Evolutionary conservation across 2,888 invertebrate species (phyloP).

Genomic region (Shargacucullia verbasci): DNA sequence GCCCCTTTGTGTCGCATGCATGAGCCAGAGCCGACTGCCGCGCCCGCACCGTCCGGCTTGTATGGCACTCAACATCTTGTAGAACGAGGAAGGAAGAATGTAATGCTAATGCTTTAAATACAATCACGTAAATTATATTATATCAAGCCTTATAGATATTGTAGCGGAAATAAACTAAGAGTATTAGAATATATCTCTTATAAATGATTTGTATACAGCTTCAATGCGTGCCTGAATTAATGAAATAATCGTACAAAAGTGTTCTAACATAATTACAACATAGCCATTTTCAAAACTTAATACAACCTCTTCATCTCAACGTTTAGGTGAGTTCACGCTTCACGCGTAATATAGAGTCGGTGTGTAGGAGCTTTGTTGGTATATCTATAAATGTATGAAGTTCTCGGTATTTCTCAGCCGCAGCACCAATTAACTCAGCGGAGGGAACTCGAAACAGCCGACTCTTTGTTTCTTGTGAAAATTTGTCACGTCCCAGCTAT

Average conservation of each 20-base stretch:
- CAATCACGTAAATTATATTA: constrained; percentile 36
- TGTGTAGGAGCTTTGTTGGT: constrained; percentile 57
- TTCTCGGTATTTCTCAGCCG: constrained; percentile 69
- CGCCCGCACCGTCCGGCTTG: constrained; percentile 22
- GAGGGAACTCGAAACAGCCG: constrained; percentile 68
- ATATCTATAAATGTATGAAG: constrained; percentile 56
- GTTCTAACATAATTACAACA: constrained; percentile 4
- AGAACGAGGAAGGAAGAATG: constrained; percentile 57
- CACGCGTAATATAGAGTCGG: constrained; percentile 29
- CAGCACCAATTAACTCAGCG: constrained; percentile 74
- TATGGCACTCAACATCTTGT: constrained; percentile 39
- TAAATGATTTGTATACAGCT: constrained; percentile 10
- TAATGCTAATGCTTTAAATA: constrained; percentile 41
- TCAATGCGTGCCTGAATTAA: no score
- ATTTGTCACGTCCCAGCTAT: constrained; percentile 80
- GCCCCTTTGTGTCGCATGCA: constrained; percentile 77
- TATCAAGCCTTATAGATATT: constrained; percentile 24
- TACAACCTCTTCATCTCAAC: constrained; percentile 13
- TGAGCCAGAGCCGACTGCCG: constrained; percentile 53
- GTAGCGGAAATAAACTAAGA: constrained; percentile 29
- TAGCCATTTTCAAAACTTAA: constrained; percentile 19
- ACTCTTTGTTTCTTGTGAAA: constrained; percentile 75
- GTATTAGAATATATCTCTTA: constrained; percentile 26
- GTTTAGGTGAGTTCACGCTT: constrained; percentile 24
- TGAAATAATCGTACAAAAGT: constrained; percentile 2